phyloP scores from a whole-genome alignment of 2,888 invertebrate species.

The Tanypteryx hageni region DNA sequence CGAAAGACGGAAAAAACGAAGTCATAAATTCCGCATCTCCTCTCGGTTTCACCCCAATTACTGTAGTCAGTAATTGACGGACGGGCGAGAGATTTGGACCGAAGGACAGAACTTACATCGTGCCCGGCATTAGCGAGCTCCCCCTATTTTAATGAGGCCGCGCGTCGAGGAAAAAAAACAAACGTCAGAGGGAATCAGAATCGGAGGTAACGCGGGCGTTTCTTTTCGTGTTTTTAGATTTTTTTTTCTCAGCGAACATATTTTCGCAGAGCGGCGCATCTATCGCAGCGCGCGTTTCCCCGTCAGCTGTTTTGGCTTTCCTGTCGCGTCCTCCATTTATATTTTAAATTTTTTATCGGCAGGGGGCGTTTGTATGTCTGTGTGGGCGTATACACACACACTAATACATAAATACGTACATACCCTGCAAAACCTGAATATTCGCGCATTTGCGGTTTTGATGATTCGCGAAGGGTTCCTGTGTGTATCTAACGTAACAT shows the following conservation, averaged over 20 bases:
- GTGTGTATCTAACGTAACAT: too few relatives aligned
- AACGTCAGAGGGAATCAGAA: not conserved
- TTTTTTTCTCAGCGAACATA: not conserved
- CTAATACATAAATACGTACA: too few relatives aligned
- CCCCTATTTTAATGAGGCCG: not conserved
- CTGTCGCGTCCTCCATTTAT: not conserved
- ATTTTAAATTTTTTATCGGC: too few relatives aligned
- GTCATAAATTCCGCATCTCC: not conserved
- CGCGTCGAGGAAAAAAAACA: not conserved
- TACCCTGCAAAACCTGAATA: too few relatives aligned
- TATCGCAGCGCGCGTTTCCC: not conserved
- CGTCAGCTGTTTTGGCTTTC: not conserved
- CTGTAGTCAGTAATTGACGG: conserved; percentile 3
- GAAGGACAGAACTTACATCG: not conserved
- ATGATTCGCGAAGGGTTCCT: too few relatives aligned
- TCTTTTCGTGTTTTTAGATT: not conserved
- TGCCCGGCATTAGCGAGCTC: not conserved
- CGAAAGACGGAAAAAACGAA: not conserved
- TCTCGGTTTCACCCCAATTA: conserved; percentile 31
- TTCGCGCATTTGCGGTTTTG: too few relatives aligned
- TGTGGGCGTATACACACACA: too few relatives aligned
- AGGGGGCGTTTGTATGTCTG: too few relatives aligned
- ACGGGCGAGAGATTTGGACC: not conserved
- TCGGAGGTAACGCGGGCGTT: not conserved
- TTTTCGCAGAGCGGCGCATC: not conserved